Evolutionary conservation across 2,888 invertebrate species (phyloP).

Genomic region (Tetranychus truncatus): DNA sequence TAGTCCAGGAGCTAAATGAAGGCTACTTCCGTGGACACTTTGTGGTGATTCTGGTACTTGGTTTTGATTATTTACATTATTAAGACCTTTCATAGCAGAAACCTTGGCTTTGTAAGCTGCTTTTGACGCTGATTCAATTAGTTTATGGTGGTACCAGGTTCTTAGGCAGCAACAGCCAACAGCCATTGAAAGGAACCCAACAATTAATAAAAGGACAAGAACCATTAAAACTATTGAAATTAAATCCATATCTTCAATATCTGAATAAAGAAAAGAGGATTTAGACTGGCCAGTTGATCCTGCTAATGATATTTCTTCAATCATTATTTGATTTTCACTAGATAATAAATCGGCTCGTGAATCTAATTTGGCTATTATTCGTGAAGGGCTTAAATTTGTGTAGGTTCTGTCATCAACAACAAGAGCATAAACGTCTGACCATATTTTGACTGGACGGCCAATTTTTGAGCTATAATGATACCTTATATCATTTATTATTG

Average conservation of each 20-base stretch:
- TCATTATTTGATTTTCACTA: constrained; percentile 4
- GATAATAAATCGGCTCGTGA: background rate
- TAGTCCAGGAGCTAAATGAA: background rate
- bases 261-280: background rate
- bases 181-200: constrained; percentile 11
- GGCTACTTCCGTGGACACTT: background rate
- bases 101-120: constrained; percentile 8
- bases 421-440: constrained; percentile 9
- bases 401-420: constrained; percentile 10
- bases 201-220: background rate
- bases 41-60: background rate
- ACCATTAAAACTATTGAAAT: constrained; percentile 8
- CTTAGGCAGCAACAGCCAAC: constrained; percentile 15
- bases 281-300: background rate
- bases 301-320: constrained; percentile 14
- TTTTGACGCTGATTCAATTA: constrained; percentile 7
- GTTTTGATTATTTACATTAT: background rate
- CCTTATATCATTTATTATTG: constrained; percentile 58
- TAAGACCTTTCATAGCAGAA: background rate
- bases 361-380: constrained; percentile 10
- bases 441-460: background rate
- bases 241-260: constrained; percentile 4
- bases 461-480: constrained; percentile 39
- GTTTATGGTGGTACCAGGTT: constrained; percentile 9
- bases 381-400: background rate